Evolutionary conservation across 2,113 vertebrate species (phyloP).

Genomic region (Ornithorhynchus anatinus): DNA sequence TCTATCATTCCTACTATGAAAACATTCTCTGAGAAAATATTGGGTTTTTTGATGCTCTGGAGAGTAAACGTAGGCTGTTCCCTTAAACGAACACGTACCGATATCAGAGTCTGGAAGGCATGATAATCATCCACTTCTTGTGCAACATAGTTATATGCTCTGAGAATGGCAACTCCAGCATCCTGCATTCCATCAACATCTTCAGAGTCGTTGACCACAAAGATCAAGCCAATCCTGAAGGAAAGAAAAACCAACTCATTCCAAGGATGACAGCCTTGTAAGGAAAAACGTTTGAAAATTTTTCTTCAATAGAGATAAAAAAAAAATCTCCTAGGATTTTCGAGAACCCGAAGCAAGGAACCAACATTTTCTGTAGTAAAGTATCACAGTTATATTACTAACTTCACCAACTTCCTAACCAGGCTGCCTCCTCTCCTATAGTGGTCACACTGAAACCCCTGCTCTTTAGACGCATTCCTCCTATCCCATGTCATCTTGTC

Average conservation of each 20-base stretch:
- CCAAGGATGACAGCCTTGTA: background rate
- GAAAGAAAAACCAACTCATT: conserved; percentile 17
- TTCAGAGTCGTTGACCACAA: conserved; percentile 89
- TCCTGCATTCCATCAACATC: conserved; percentile 91
- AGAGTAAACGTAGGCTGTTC: background rate
- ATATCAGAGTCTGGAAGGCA: conserved; percentile 87
- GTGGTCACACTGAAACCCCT: no score
- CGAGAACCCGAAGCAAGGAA: no score
- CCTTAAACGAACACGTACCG: conserved; percentile 76
- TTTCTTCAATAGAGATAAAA: no score
- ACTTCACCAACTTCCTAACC: no score
- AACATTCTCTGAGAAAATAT: background rate
- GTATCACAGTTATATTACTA: no score
- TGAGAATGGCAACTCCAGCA: conserved; percentile 87
- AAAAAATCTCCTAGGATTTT: no score
- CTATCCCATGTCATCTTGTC: no score
- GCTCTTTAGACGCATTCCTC: no score
- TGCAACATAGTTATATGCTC: conserved; percentile 91
- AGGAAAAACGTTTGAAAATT: background rate
- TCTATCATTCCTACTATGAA: background rate
- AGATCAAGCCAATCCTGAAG: conserved; percentile 86
- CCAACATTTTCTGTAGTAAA: no score
- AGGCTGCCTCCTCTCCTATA: no score
- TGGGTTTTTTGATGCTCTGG: background rate
- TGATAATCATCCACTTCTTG: conserved; percentile 88